Base-by-base conservation (phyloP, 1,140 invertebrate species). In the Zophobas morio region DNA sequence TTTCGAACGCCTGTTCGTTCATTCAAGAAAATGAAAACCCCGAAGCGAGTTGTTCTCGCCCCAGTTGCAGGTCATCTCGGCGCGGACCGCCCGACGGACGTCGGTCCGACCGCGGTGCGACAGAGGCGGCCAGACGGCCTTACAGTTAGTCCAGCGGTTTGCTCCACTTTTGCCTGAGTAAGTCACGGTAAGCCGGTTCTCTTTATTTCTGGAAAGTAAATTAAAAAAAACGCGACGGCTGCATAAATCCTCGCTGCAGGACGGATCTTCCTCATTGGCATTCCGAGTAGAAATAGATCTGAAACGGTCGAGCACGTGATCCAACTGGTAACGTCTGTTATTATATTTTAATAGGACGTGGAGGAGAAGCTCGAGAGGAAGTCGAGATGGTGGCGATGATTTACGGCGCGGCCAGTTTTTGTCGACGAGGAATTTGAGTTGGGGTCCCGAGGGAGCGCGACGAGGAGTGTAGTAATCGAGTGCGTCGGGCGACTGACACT, bases 271-370 rank as follows among this genome's bases (percentile, higher is more conserved):
- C 60, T 66, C 40, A 42, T 66, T 66, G 60, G 60, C 60, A 66
- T 66, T 66, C 60, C 37, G 2, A 2, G 37, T 20, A 3, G 60
- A 66, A 66, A 66, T 46, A 66, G 60, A 66, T 66, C 60, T 47
- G 60, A 66, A 66, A 66, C 39, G 39, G 60, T 40, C 60, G 39
- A 39, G 40, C 39, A 66, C 60, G 60, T 66, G 60, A 66, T 33
- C 39, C 37, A 42, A 63, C 34, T 63, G 35, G 57, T 2, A 63
- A 63, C 57, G 35, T 51, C 57, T 8, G 6, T 37, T 39, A 63
- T 63, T 63, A 63, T 63, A 20, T 63, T 63, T 63, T 63, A 63
- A 63, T 63, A n/a, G 57, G 57, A 63, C 57, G 8, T 51, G 32
- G 2, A 1, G 32, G 2, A 56, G 3, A 20, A 6, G n/a, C n/a